Conservation (phyloP, 2,113 vertebrate species). For the Calonectris borealis region DNA sequence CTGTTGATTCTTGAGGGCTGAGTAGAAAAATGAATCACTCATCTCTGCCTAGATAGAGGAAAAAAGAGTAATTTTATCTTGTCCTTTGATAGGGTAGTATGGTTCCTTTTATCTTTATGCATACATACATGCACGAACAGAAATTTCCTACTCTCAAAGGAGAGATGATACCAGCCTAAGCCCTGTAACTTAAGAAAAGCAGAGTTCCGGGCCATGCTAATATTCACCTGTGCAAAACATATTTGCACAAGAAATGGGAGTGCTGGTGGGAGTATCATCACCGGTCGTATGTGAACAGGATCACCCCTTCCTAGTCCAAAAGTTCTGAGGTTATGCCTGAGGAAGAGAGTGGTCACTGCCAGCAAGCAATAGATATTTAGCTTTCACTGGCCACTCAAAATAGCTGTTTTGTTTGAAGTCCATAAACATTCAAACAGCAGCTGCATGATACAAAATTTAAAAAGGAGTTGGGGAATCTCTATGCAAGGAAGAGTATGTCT, state of each 20-base stretch:
- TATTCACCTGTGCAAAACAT: background rate
- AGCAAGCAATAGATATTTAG: background rate
- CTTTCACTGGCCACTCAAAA: background rate
- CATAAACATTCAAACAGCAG: background rate
- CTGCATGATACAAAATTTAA: background rate
- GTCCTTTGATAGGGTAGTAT: background rate
- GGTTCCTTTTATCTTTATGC: background rate
- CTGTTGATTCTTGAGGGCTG: background rate
- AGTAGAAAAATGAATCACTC: background rate
- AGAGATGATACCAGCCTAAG: background rate
- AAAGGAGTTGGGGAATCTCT: background rate
- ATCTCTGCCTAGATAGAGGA: background rate
- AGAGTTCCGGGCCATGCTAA: background rate
- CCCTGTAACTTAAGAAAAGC: background rate
- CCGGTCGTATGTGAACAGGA: background rate
- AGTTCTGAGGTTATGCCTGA: background rate
- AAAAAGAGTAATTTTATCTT: background rate
- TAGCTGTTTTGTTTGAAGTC: background rate
- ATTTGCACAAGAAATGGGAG: background rate
- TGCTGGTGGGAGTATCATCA: background rate
- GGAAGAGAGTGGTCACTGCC: background rate
- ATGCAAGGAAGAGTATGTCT: background rate
- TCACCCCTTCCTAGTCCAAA: background rate
- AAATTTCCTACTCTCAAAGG: background rate
- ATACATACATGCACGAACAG: background rate